phyloP scores from a whole-genome alignment of 2,888 invertebrate species.

The Chrysomela aeneicollis region DNA sequence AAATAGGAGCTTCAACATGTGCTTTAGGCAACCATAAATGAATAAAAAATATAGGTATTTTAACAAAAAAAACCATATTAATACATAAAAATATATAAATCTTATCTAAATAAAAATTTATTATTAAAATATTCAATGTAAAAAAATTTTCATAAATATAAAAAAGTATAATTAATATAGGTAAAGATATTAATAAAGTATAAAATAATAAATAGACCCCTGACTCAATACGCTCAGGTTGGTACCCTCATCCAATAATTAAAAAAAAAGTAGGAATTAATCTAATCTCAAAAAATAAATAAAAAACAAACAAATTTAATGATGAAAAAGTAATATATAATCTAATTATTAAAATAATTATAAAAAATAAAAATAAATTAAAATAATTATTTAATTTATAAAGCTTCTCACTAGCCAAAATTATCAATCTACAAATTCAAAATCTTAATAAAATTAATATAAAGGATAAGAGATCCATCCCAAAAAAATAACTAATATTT shows the following conservation, averaged over 20 bases:
- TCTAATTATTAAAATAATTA: conserved; percentile 65
- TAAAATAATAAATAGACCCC: conserved; percentile 75
- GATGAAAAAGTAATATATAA: conserved; percentile 67
- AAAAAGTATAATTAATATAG: conserved; percentile 68
- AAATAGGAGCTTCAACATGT: conserved; percentile 78
- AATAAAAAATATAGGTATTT: conserved; percentile 74
- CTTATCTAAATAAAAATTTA: conserved; percentile 62
- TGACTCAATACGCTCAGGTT: conserved; percentile 73
- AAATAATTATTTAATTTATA: conserved; percentile 60
- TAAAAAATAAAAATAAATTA: conserved; percentile 65
- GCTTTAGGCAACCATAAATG: conserved; percentile 76
- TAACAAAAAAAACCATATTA: conserved; percentile 73
- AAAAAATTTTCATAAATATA: conserved; percentile 61
- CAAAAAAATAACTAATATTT: conserved; percentile 62
- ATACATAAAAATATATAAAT: conserved; percentile 64
- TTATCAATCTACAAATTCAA: conserved; percentile 69
- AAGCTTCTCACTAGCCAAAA: conserved; percentile 66
- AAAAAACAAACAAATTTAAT: conserved; percentile 71
- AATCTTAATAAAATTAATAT: conserved; percentile 67
- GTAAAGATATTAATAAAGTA: conserved; percentile 73
- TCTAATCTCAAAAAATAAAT: conserved; percentile 75
- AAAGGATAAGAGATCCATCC: conserved; percentile 65
- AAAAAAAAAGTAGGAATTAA: conserved; percentile 73
- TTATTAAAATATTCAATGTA: conserved; percentile 67
- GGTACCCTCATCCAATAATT: conserved; percentile 74